Evolutionary conservation across 2,797 vertebrate genomes (phyloP), one percentile per base, ranked within the genome.

Genomic region (Neoniphon sammara): DNA sequence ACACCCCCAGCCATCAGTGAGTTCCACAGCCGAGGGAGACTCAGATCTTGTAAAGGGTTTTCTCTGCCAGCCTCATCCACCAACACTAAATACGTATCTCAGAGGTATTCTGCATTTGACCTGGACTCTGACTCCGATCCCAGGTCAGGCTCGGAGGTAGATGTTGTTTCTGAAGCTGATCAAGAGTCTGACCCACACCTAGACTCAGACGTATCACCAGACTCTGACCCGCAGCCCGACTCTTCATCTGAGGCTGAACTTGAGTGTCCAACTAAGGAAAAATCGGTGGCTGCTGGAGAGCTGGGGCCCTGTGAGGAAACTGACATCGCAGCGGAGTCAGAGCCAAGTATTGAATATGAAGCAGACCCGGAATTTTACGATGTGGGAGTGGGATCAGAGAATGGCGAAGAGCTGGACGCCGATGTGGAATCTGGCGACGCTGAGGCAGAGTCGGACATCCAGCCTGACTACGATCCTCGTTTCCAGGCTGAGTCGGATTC

Each of bases 211-310:
- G 59, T 57, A 3, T 85, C 83, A 20, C 63, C 76, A 44, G 86
- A 86, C 2, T 92, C 90, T 44, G 89, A 93, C 34, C 88, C 66
- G 10, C 89, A 83, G 31, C 81, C 71, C 5, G 85, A 88, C 50
- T 92, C 87, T 50, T 91, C 80, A 4, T 92, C 81, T 5, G 93
- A 93, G 68, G 80, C 85, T 21, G 93, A 94, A 31, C 76, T 83
- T 6, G 84, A 87, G 6, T 83, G 73, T 66, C 68, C 86, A 50
- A 66, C 60, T 18, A 76, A 68, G 64, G 73, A 83, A 53, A 88
- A 84, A n/a, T 83, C 76, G 0, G 81, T 23, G n/a, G 55, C 72
- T 23, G 68, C 64, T 3, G 73, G 55, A 36, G 80, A 78, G 30
- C 21, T 59, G 25, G 77, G 66, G 23, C 70, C 62, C 20, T 68